Evolutionary conservation across 2,797 vertebrate species (phyloP), one percentile per base, ranked within the genome.

Genomic region (Arctocebus calabarensis): DNA sequence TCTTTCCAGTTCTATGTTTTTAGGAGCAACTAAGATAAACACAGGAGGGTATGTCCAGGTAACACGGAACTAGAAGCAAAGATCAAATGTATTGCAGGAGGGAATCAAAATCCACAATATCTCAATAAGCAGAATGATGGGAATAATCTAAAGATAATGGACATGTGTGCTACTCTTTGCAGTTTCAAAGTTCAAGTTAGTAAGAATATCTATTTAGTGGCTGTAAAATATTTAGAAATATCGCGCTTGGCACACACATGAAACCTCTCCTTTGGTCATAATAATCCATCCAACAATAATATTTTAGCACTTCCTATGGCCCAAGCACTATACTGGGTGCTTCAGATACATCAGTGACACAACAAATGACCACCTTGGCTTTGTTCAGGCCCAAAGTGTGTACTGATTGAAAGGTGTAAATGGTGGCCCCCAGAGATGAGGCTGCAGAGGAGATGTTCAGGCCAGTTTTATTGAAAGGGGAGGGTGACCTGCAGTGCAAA

Each of bases 81-180:
- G 62, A 84, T 57, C 57, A 73, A 66, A 90, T 74, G 17, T 37
- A 9, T 75, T 88, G 3, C 12, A 48, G 29, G 20, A 86, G 19
- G 64, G 19, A 29, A 43, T 82, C 0, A 74, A 88, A 92, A 75
- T 32, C 34, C 27, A 29, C 19, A 91, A 3, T 57, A 91, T 66
- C 40, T 74, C 82, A 95, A 22, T 68, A 88, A 77, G 8, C 6
- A 88, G 27, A 93, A 62, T 96, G n/a, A 82, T 8, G 17, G 23
- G 11, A 75, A 77, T 78, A 55, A 82, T 43, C 32, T 79, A 79
- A 89, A 95, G 71, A 62, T 37, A 77, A 85, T 4, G 73, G n/a
- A n/a, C 2, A 45, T 40, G 27, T 25, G 5, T 70, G 3, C 9
- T 81, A 1, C 71, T 13, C 45, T 88, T 86, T 82, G 68, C 2